Conservation (phyloP, 2,113 vertebrate genomes). For the Polypterus senegalus region DNA sequence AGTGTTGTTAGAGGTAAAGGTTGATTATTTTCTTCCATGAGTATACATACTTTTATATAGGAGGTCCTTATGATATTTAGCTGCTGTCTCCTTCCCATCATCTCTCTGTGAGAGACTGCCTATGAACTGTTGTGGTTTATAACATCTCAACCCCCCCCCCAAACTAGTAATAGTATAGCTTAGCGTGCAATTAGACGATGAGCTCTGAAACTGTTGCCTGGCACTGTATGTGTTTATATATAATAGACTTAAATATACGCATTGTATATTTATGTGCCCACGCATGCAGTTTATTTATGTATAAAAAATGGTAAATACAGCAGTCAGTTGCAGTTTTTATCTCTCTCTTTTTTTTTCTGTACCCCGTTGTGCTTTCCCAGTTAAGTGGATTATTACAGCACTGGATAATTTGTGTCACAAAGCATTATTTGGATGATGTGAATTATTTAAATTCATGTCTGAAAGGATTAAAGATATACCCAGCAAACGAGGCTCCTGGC, state of each 20-base stretch:
- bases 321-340: background rate
- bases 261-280: background rate
- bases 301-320: background rate
- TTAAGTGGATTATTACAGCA: conserved; percentile 74
- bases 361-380: conserved; percentile 65
- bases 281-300: background rate
- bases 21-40: too few relatives aligned
- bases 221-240: background rate
- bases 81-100: too few relatives aligned
- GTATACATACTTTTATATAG: too few relatives aligned
- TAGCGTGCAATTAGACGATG: background rate
- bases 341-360: conserved; percentile 47
- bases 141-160: too few relatives aligned
- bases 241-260: background rate
- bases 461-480: conserved; percentile 68
- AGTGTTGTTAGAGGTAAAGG: too few relatives aligned
- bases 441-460: conserved; percentile 77
- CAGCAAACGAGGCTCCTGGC: conserved; percentile 54
- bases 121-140: too few relatives aligned
- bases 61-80: too few relatives aligned
- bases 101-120: too few relatives aligned
- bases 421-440: conserved; percentile 73
- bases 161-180: too few relatives aligned
- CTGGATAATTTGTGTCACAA: conserved; percentile 71
- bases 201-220: background rate